These are phyloP conservation scores for Triplophysa siluroides DNA, from an alignment of 2,113 vertebrate species.

Conservation along the genomic window DNA sequence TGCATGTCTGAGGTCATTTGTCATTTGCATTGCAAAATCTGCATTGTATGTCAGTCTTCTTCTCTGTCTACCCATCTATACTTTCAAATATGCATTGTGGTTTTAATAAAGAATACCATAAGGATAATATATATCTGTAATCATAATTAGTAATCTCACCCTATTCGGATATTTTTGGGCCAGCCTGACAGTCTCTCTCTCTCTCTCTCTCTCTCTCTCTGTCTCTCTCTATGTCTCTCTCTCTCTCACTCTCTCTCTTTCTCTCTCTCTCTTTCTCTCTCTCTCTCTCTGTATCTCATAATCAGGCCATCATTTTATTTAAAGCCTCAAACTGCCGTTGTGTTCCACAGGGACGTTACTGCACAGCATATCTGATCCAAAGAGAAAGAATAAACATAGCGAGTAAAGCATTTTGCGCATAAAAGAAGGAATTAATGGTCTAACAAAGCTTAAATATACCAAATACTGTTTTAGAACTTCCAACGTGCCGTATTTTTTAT, in stretches of 20 bases:
- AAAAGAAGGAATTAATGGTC: neutral
- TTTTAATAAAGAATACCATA: neutral
- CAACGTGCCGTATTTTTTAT: neutral
- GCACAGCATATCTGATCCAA: slow-evolving; percentile 63
- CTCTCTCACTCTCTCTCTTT: slow-evolving; percentile 2
- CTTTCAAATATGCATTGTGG: neutral
- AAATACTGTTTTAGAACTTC: neutral
- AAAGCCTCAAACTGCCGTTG: slow-evolving; percentile 70
- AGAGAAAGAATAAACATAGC: slow-evolving; percentile 66
- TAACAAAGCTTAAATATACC: neutral
- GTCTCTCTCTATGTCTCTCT: too few species aligned
- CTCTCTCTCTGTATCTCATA: slow-evolving; percentile 46
- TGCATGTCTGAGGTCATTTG: slow-evolving; percentile 41
- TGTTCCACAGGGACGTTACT: slow-evolving; percentile 65
- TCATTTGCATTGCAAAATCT: slow-evolving; percentile 61
- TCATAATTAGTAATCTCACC: slow-evolving; percentile 10
- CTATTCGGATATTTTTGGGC: neutral
- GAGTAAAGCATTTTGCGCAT: slow-evolving; percentile 59
- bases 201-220: too few species aligned
- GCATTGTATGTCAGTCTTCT: slow-evolving; percentile 22
- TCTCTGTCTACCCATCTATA: neutral
- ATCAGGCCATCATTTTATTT: slow-evolving; percentile 80
- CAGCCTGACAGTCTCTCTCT: neutral
- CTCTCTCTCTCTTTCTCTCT: slow-evolving; percentile 26
- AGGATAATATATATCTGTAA: neutral